These are phyloP conservation scores for Rotaria macrura DNA, from an alignment of 2,888 invertebrate species.

Conservation along the genomic window DNA sequence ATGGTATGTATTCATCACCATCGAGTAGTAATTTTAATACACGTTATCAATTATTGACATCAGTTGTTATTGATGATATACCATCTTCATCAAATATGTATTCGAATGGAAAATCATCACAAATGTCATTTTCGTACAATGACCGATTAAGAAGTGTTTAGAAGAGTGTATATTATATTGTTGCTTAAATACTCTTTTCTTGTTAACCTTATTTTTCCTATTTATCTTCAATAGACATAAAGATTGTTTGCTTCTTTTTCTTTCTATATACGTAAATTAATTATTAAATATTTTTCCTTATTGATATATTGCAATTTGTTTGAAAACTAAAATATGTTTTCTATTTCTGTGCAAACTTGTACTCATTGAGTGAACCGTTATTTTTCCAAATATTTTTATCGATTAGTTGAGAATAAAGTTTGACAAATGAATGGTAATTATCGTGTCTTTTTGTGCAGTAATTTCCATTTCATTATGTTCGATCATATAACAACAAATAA, in stretches of 20 bases:
- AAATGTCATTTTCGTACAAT: background rate
- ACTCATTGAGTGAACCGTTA: too few species aligned
- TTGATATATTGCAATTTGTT: background rate
- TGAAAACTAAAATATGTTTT: background rate
- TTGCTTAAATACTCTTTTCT: background rate
- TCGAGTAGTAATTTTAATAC: slow-evolving; percentile 6
- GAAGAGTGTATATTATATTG: background rate
- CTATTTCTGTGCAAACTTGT: too few species aligned
- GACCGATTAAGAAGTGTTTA: background rate
- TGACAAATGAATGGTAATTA: too few species aligned
- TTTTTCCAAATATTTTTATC: too few species aligned
- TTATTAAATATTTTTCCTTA: background rate
- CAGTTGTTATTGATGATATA: background rate
- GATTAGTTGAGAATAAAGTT: too few species aligned
- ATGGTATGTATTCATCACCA: background rate
- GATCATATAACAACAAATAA: too few species aligned
- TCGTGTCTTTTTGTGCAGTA: too few species aligned
- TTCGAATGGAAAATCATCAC: background rate
- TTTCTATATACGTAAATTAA: background rate
- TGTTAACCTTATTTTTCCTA: background rate
- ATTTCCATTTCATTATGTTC: too few species aligned
- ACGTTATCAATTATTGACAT: slow-evolving; percentile 3
- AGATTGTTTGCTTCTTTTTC: background rate
- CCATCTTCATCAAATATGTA: background rate
- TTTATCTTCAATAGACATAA: background rate